A percentile compares a stretch with the other conserved stretches of the same genome.
phyloP scores from a whole-genome alignment of 1,140 invertebrate genomes.

The Aphelenchoides avenae region DNA sequence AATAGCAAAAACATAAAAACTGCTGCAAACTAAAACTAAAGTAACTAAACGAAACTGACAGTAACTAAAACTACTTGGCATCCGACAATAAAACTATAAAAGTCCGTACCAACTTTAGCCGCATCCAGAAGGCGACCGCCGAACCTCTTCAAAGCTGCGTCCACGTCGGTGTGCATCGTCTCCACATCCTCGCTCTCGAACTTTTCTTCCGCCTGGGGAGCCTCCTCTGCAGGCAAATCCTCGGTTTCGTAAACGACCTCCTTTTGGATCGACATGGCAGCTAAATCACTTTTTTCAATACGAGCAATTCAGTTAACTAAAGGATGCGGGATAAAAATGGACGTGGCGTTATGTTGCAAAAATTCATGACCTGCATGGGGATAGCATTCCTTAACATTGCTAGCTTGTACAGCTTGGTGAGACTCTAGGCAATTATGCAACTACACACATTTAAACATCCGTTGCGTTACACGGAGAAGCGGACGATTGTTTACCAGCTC shows the following conservation, averaged over 20 bases:
- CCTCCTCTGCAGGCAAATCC: constrained; percentile 19
- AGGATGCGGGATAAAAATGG: too few species aligned
- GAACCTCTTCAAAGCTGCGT: constrained; percentile 14
- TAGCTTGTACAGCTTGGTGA: too few species aligned
- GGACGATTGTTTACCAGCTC: too few species aligned
- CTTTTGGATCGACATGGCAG: constrained; percentile 12
- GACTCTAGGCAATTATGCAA: too few species aligned
- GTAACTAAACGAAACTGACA: constrained; percentile 12
- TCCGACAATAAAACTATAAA: constrained; percentile 2
- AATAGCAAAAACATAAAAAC: constrained; percentile 5
- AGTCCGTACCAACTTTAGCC: constrained; percentile 16
- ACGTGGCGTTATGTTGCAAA: too few species aligned
- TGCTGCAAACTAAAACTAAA: not conserved
- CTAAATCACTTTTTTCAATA: too few species aligned
- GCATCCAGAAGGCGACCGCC: constrained; percentile 22
- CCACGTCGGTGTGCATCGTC: constrained; percentile 26
- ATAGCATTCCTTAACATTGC: too few species aligned
- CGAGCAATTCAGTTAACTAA: too few species aligned
- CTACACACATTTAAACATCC: too few species aligned
- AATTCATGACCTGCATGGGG: too few species aligned
- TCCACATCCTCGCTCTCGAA: constrained; percentile 24
- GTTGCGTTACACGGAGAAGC: too few species aligned
- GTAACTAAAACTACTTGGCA: not conserved
- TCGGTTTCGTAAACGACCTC: constrained; percentile 36
- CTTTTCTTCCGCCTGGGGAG: constrained; percentile 9